Base-by-base conservation (phyloP, 2,113 vertebrate genomes). In the Microcebus jonahi region DNA sequence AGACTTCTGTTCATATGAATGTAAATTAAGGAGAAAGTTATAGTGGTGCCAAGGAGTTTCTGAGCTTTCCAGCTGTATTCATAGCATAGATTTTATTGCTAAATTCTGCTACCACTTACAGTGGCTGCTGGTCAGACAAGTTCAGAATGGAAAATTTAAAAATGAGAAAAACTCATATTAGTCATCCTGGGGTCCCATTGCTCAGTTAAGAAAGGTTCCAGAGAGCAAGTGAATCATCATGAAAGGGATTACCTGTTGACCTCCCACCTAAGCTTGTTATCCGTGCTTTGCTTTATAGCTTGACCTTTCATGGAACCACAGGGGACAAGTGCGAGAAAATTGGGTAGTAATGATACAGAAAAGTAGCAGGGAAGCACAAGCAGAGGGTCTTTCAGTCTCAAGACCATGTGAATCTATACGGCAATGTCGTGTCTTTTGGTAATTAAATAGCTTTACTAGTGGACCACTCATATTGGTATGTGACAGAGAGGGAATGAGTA, bases 1-100 rank as follows among this genome's bases (percentile, higher is more conserved):
- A 67, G 73, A 85, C 39, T 95, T 82, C 79, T 97, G 27, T 65
- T 27, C 92, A 79, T 88, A 59, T 70, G 80, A 84, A 45, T 95
- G 20, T 94, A 85, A 80, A 88, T 86, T 53, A 83, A 88, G 57
- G 85, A 81, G 67, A 91, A 20, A 84, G 29, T 68, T 82, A 59
- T 14, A 17, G 50, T 3, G 8, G 34, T 65, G 29, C 57, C 83
- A 76, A 85, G 53, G 39, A 79, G 71, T 91, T 92, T 90, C 63
- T n/a, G 39, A 94, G n/a, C 53, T 80, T 17, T n/a, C 42, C 27
- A 63, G 15, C 63, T 73, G 6, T 57, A 42, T 65, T 86, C 5
- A 3, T 71, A 79, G 23, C 29, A 39, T 70, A 80, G 63, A 57
- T 17, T 42, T 57, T 65, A 34, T 59, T 87, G 83, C 68, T 80